Percentiles rank a stretch among this genome's conserved stretches.
phyloP scores from a whole-genome alignment of 2,113 vertebrate species.

The Sebastes fasciatus region DNA sequence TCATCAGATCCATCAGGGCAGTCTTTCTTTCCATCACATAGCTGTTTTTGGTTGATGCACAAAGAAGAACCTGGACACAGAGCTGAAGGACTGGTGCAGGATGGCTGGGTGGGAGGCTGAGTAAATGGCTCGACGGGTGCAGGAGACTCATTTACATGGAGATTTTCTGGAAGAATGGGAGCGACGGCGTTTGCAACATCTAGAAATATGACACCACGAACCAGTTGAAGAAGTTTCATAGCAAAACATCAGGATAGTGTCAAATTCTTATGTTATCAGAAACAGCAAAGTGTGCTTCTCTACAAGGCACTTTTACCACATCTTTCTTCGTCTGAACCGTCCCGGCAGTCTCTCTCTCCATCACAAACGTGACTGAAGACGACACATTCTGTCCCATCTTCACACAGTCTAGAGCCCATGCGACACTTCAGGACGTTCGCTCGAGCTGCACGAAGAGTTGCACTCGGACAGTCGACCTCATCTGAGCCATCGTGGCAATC shows the following conservation, averaged over 20 bases:
- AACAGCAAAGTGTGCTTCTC: neutral
- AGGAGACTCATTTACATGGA: neutral
- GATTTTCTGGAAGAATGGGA: neutral
- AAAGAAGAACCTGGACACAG: conserved; percentile 79
- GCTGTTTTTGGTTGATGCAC: conserved; percentile 78
- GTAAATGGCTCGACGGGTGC: neutral
- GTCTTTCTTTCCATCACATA: conserved; percentile 88
- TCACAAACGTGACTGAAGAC: conserved; percentile 85
- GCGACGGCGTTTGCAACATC: neutral
- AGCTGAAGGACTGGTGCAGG: conserved; percentile 80
- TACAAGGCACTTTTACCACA: conserved; percentile 39
- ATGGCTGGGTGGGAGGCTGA: neutral
- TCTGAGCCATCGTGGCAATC: conserved; percentile 90
- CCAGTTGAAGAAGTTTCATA: neutral
- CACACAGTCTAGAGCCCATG: conserved; percentile 76
- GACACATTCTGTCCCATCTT: conserved; percentile 81
- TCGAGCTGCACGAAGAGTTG: neutral
- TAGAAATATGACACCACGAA: neutral
- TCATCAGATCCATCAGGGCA: conserved; percentile 90
- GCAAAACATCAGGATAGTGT: neutral
- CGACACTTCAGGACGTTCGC: conserved; percentile 62
- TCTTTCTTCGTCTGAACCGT: conserved; percentile 86
- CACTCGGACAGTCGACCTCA: conserved; percentile 79
- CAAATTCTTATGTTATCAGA: neutral
- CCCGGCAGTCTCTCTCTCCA: conserved; percentile 86